Percentiles rank a stretch among this genome's conserved stretches.
These are phyloP conservation scores for Erpetoichthys calabaricus DNA, from an alignment of 2,797 vertebrate species.

Conservation along the genomic window DNA sequence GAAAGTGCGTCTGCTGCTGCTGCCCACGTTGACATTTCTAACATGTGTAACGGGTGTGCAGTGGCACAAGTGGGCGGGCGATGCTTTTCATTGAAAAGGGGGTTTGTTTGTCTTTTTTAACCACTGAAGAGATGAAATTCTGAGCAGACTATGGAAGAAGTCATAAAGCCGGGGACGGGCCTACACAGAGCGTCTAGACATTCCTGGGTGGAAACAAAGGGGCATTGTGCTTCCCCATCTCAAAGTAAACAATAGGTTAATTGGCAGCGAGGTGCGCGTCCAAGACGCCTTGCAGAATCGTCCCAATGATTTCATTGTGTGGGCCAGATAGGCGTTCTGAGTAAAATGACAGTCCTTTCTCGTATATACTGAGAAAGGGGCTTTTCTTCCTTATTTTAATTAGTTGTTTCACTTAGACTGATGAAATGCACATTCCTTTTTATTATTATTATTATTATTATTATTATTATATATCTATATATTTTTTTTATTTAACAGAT, in stretches of 20 bases:
- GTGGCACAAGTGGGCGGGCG: background rate
- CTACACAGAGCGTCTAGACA: background rate
- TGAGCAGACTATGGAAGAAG: background rate
- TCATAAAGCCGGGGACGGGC: background rate
- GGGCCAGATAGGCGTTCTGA: background rate
- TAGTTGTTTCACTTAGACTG: no score
- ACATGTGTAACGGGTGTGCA: background rate
- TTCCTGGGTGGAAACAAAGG: constrained; percentile 7
- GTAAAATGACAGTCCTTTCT: no score
- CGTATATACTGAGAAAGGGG: no score
- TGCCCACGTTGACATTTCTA: background rate
- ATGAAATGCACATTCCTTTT: no score
- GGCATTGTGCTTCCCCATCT: background rate
- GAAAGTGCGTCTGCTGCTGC: background rate
- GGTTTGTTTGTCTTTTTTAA: background rate
- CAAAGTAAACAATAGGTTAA: background rate
- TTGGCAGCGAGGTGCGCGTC: background rate
- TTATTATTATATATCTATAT: no score
- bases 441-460: no score
- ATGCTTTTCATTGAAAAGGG: background rate
- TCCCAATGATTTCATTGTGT: constrained; percentile 1
- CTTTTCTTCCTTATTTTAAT: no score
- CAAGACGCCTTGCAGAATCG: constrained; percentile 1
- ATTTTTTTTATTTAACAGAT: no score
- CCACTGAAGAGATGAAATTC: background rate